These are phyloP conservation scores for Alentia gelatinosa DNA, from an alignment of 2,888 invertebrate genomes.

Conservation along the genomic window DNA sequence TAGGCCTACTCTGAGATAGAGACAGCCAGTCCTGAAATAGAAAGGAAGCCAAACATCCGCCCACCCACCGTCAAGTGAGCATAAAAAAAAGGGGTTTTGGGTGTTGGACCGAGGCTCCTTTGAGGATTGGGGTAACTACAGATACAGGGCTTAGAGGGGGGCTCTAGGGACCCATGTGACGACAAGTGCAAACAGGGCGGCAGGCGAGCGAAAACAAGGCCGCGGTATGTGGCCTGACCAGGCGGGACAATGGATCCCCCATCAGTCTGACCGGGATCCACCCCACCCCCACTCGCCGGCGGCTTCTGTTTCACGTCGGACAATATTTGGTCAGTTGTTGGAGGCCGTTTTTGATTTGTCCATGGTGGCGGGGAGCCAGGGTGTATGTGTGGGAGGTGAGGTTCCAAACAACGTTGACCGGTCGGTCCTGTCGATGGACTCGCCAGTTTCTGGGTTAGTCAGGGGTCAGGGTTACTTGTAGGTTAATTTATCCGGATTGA, in stretches of 20 bases:
- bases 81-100: no score
- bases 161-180: not conserved
- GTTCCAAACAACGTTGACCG: not conserved
- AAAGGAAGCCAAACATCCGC: no score
- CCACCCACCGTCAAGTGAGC: no score
- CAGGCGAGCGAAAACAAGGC: not conserved
- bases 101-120: no score
- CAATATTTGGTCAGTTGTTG: conserved; percentile 5
- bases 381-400: not conserved
- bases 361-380: not conserved
- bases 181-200: not conserved
- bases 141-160: no score
- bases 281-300: not conserved
- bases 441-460: not conserved
- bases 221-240: not conserved
- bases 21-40: no score
- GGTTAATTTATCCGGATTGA: conserved; percentile 1
- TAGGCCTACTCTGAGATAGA: no score
- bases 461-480: not conserved
- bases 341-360: not conserved
- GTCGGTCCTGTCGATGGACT: not conserved
- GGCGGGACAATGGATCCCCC: not conserved
- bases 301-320: not conserved
- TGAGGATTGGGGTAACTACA: no score
- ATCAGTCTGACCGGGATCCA: not conserved